phyloP scores from a whole-genome alignment of 2,113 vertebrate genomes.

The Phylloscopus whistleri region DNA sequence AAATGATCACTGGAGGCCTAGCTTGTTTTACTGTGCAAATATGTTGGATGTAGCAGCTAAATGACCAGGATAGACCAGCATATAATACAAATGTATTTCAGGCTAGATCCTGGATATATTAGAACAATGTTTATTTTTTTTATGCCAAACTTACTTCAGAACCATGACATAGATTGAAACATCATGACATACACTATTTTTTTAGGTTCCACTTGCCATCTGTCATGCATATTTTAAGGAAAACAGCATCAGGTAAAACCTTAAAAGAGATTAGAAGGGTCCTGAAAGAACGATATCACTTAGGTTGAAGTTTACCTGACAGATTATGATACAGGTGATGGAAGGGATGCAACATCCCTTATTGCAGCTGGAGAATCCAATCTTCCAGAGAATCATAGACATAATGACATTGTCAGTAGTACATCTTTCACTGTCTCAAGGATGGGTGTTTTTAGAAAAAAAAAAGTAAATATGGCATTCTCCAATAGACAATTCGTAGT shows the following conservation, averaged over 20 bases:
- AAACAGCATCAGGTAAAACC: not conserved
- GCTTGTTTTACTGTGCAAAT: not conserved
- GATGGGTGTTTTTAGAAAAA: not conserved
- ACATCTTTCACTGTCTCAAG: not conserved
- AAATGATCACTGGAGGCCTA: not conserved
- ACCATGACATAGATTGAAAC: not conserved
- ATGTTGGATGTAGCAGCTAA: not conserved
- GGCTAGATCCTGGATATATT: not conserved
- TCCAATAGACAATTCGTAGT: not conserved
- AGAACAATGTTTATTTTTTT: not conserved
- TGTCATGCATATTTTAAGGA: not conserved
- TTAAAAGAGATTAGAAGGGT: not conserved
- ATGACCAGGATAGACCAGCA: not conserved
- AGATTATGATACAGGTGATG: not conserved
- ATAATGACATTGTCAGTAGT: not conserved
- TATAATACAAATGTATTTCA: not conserved
- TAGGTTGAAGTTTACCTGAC: not conserved
- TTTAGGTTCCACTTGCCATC: not conserved
- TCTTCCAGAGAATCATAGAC: not conserved
- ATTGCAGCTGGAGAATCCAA: not conserved
- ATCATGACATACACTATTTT: not conserved
- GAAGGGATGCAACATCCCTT: not conserved
- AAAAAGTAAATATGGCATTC: not conserved
- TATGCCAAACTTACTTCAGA: not conserved
- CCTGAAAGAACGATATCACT: fast-evolving